Evolutionary conservation across 2,113 vertebrate species (phyloP).

Genomic region (Crotalus helleri): DNA sequence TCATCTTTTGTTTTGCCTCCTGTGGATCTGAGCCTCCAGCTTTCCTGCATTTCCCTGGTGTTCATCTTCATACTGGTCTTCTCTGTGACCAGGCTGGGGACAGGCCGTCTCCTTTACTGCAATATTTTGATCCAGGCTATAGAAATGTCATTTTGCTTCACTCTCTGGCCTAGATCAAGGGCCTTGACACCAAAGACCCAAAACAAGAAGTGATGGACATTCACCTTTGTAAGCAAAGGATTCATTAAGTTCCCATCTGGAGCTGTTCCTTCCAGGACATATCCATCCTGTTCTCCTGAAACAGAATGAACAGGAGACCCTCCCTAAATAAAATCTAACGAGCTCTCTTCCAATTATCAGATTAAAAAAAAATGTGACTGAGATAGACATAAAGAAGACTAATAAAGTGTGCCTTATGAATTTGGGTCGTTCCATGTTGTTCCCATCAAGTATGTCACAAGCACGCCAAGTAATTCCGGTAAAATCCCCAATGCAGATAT

Average conservation of each 20-base stretch:
- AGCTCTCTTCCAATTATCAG: slow-evolving; percentile 51
- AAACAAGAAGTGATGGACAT: slow-evolving; percentile 61
- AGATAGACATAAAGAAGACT: slow-evolving; percentile 35
- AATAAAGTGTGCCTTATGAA: slow-evolving; percentile 31
- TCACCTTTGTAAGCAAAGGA: slow-evolving; percentile 68
- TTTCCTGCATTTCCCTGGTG: slow-evolving; percentile 57
- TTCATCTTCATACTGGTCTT: slow-evolving; percentile 68
- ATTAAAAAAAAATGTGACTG: slow-evolving; percentile 35
- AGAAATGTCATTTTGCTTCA: slow-evolving; percentile 66
- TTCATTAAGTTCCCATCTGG: slow-evolving; percentile 52
- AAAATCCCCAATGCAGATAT: too few species aligned
- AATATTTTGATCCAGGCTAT: slow-evolving; percentile 67
- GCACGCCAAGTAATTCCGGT: not conserved
- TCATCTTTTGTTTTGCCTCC: slow-evolving; percentile 20
- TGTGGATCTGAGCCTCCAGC: slow-evolving; percentile 37
- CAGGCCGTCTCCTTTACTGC: slow-evolving; percentile 67
- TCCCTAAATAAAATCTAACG: slow-evolving; percentile 49
- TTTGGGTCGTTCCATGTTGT: not conserved
- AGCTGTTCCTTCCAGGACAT: slow-evolving; percentile 55
- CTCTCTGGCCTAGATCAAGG: slow-evolving; percentile 61
- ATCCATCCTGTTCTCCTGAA: slow-evolving; percentile 40
- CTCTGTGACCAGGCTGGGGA: slow-evolving; percentile 53
- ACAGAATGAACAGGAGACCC: slow-evolving; percentile 26
- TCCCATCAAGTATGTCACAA: not conserved
- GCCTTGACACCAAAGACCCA: slow-evolving; percentile 68